A percentile compares a stretch with the other conserved stretches of the same genome.
Evolutionary conservation across 2,113 vertebrate species (phyloP).

Genomic region (Rynchops niger): DNA sequence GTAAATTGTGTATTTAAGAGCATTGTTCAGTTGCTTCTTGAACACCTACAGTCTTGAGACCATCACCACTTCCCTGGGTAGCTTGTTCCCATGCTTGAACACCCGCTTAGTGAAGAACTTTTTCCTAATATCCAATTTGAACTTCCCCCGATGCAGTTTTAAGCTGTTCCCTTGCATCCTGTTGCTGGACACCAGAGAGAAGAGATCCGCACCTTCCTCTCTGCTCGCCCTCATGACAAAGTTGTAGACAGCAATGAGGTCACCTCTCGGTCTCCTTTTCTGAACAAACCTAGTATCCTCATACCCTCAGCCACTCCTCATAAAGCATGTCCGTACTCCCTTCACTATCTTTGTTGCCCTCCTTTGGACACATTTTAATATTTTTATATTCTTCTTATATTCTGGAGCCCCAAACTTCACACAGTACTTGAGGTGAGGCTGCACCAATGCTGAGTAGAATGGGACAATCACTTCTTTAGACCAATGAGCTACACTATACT

Average conservation of each 20-base stretch:
- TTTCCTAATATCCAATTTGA: not conserved
- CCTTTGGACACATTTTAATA: not conserved
- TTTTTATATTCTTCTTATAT: not conserved
- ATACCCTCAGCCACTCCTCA: not conserved
- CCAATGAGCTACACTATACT: not conserved
- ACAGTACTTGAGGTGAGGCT: not conserved
- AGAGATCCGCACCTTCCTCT: not conserved
- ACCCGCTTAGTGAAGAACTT: not conserved
- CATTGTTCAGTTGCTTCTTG: not conserved
- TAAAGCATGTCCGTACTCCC: not conserved
- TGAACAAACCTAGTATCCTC: not conserved
- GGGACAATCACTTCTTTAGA: not conserved
- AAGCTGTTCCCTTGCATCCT: not conserved
- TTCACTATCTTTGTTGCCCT: not conserved
- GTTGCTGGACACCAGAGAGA: not conserved
- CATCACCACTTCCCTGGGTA: not conserved
- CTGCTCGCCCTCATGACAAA: not conserved
- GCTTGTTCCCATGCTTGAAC: not conserved
- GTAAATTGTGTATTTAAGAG: not conserved
- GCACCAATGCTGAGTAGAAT: not conserved
- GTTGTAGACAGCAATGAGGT: not conserved
- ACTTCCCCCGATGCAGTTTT: not conserved
- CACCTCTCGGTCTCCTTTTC: not conserved
- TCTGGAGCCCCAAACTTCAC: not conserved
- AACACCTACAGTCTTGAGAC: not conserved